Evolutionary conservation across 2,797 vertebrate genomes (phyloP), one percentile per base, ranked within the genome.

Genomic region (Mycteria americana): DNA sequence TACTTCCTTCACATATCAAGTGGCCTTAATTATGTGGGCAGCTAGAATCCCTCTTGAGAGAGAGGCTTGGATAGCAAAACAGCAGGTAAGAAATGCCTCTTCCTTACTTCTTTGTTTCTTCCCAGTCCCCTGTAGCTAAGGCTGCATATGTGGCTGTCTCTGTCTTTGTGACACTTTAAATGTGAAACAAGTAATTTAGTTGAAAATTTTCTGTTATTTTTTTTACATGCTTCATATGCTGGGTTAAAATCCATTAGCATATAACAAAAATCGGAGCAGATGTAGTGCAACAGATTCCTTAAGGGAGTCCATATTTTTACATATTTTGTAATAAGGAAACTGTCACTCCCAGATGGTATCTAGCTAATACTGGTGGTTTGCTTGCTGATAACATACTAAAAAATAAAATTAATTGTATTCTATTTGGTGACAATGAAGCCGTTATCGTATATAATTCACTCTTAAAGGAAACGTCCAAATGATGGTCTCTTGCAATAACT

Each of bases 241-340:
- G 97, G 97, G 98, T 98, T 98, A 98, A 98, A 98, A 98, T 98
- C 97, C 97, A 98, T 98, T 98, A 98, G 98, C 98, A 98, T 98
- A 98, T 98, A 98, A 98, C 97, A 98, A 98, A 98, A 98, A 98
- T 98, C 96, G 53, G 98, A 98, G 98, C 98, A 98, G 98, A 98
- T 98, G 98, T 97, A 97, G 97, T 90, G 95, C 97, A 98, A 98
- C 98, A 97, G 98, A 98, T 98, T 98, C 98, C 98, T 98, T 98
- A 98, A 98, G 98, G 98, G 98, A 98, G 98, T 98, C 98, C 98
- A 98, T 98, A 98, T 98, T 98, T 98, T 98, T 98, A 98, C 98
- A 98, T 98, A 98, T 98, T 98, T 98, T 98, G 98, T 98, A 98
- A 98, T 98, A 98, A 98, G 98, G 98, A 98, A 98, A 98, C 98